Conservation (phyloP, 2,113 vertebrate species). For the Phaethornis superciliosus region DNA sequence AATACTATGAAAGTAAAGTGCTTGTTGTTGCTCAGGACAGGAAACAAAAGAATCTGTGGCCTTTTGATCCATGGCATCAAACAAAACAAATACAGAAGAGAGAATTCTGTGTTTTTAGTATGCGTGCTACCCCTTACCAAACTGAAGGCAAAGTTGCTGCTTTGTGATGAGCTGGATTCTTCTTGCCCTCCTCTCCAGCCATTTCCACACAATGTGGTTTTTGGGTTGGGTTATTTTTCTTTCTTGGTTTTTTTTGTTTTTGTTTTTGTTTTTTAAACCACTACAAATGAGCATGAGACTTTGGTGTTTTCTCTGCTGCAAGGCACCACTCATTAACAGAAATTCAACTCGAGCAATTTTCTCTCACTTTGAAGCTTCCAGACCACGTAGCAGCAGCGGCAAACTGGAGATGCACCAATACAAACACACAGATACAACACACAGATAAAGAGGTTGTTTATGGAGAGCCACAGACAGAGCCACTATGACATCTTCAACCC, state of each 20-base stretch:
- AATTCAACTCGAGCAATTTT: conserved; percentile 8
- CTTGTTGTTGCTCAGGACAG: conserved; percentile 70
- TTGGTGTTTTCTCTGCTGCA: conserved; percentile 61
- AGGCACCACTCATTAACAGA: conserved; percentile 44
- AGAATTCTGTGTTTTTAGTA: neutral
- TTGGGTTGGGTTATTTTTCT: neutral
- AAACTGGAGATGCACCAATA: conserved; percentile 21
- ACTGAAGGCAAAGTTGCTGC: conserved; percentile 39
- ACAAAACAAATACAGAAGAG: neutral
- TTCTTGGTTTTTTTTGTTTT: no score
- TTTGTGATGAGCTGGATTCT: neutral
- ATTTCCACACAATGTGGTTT: neutral
- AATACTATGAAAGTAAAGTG: conserved; percentile 77
- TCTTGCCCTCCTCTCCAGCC: neutral
- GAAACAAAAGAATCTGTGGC: conserved; percentile 66
- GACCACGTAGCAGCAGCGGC: conserved; percentile 43
- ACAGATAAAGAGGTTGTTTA: conserved; percentile 19
- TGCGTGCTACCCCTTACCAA: neutral
- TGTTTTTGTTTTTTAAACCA: neutral
- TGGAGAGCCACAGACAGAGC: conserved; percentile 59
- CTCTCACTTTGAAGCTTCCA: conserved; percentile 27
- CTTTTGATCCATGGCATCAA: conserved; percentile 66
- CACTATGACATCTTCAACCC: neutral
- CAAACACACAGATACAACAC: conserved; percentile 16
- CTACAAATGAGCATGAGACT: conserved; percentile 35